Percentiles rank a stretch among this genome's conserved stretches.
phyloP scores from a whole-genome alignment of 2,797 vertebrate genomes.

The Chanos chanos region DNA sequence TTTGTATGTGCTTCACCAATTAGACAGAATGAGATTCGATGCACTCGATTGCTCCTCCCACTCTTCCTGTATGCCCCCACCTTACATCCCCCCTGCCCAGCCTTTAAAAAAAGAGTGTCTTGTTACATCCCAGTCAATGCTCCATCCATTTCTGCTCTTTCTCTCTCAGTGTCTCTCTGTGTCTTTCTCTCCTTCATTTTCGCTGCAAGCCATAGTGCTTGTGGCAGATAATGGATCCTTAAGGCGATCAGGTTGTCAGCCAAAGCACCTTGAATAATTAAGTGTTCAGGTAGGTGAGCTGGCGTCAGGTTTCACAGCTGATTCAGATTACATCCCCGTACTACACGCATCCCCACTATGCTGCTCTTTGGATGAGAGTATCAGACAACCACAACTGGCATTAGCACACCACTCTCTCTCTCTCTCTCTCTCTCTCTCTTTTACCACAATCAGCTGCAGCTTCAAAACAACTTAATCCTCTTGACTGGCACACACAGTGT shows the following conservation, averaged over 20 bases:
- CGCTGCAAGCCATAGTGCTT: slow-evolving; percentile 34
- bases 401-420: slow-evolving; percentile 48
- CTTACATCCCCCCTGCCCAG: too few relatives aligned
- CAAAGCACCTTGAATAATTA: slow-evolving; percentile 76
- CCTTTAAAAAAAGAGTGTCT: too few relatives aligned
- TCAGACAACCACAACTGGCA: slow-evolving; percentile 49
- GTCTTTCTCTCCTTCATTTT: background rate
- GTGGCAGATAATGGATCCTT: slow-evolving; percentile 52
- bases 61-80: too few relatives aligned
- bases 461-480: slow-evolving; percentile 65
- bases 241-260: slow-evolving; percentile 70
- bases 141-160: background rate
- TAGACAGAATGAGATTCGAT: background rate
- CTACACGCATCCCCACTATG: slow-evolving; percentile 38
- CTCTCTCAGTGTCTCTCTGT: background rate
- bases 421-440: slow-evolving; percentile 47
- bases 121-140: too few relatives aligned
- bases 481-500: slow-evolving; percentile 49
- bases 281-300: slow-evolving; percentile 59
- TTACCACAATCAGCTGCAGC: slow-evolving; percentile 52
- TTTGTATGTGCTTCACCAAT: slow-evolving; percentile 1
- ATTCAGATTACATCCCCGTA: slow-evolving; percentile 64
- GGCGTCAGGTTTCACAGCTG: slow-evolving; percentile 61
- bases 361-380: slow-evolving; percentile 47
- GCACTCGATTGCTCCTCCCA: too few relatives aligned